Percentiles rank a stretch among this genome's conserved stretches.
These are phyloP conservation scores for Elmis aenea DNA, from an alignment of 2,888 invertebrate genomes.

Conservation along the genomic window DNA sequence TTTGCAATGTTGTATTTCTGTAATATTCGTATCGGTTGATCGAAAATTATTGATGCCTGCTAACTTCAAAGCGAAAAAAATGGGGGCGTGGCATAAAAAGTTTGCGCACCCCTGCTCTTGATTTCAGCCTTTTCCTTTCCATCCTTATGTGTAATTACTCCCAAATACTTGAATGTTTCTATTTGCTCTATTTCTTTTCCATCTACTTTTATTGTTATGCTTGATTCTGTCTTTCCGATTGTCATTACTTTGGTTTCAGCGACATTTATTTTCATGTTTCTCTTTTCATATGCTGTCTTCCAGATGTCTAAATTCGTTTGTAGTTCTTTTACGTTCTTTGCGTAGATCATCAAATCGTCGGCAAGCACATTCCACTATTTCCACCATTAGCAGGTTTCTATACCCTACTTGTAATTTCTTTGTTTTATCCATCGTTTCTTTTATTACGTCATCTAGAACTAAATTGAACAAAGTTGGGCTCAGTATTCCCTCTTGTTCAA, in stretches of 20 bases:
- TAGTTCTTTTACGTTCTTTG: conserved; percentile 2
- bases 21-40: too few relatives aligned
- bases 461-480: conserved; percentile 6
- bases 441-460: conserved; percentile 5
- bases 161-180: too few relatives aligned
- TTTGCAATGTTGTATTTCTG: too few relatives aligned
- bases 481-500: conserved; percentile 8
- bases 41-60: too few relatives aligned
- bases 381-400: conserved; percentile 5
- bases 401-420: conserved; percentile 7
- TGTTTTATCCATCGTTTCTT: conserved; percentile 4
- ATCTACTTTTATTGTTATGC: conserved; percentile 4
- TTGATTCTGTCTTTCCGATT: conserved; percentile 2
- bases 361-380: conserved; percentile 8
- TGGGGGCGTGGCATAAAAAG: too few relatives aligned
- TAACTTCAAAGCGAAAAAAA: too few relatives aligned
- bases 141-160: too few relatives aligned
- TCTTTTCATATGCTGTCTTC: background rate
- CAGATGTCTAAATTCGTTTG: conserved; percentile 1
- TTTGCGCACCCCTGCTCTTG: too few relatives aligned
- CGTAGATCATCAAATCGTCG: conserved; percentile 8
- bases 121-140: too few relatives aligned
- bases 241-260: conserved; percentile 14
- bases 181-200: conserved; percentile 7
- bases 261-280: conserved; percentile 10